phyloP scores from a whole-genome alignment of 2,888 invertebrate genomes.

The Stenodera caucasica region DNA sequence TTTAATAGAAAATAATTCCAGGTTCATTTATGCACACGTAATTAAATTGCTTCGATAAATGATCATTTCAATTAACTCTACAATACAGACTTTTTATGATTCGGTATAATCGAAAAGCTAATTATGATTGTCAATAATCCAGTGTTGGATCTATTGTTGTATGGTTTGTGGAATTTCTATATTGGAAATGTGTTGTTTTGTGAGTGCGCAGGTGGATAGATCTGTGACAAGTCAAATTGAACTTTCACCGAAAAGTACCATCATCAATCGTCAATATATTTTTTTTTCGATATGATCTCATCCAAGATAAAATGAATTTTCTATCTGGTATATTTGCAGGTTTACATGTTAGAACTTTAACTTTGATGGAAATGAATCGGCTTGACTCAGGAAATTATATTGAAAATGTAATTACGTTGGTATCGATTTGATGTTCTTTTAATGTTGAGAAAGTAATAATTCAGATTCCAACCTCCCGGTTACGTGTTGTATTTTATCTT shows the following conservation, averaged over 20 bases:
- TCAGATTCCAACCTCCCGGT: neutral
- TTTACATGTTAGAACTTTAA: neutral
- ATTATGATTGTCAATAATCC: neutral
- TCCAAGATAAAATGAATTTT: slow-evolving; percentile 16
- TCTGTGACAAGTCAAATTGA: slow-evolving; percentile 1
- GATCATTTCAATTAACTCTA: neutral
- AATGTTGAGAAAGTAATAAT: neutral
- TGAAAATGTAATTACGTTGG: neutral
- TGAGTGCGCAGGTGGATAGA: neutral
- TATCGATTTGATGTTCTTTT: neutral
- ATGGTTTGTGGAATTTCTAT: neutral
- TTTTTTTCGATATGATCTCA: neutral
- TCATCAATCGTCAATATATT: slow-evolving; percentile 1
- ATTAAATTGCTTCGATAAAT: neutral
- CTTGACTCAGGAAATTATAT: neutral
- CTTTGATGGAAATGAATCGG: neutral
- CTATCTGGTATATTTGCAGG: slow-evolving; percentile 16
- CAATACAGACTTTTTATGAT: no score
- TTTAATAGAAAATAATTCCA: neutral
- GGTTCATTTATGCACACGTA: neutral
- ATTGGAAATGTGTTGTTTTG: neutral
- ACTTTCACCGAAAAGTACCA: neutral
- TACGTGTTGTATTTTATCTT: neutral
- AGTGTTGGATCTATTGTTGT: neutral
- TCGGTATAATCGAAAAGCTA: neutral